A percentile compares a stretch with the other conserved stretches of the same genome.
Conservation (phyloP, 2,113 vertebrate genomes). For the Eidolon helvum region DNA sequence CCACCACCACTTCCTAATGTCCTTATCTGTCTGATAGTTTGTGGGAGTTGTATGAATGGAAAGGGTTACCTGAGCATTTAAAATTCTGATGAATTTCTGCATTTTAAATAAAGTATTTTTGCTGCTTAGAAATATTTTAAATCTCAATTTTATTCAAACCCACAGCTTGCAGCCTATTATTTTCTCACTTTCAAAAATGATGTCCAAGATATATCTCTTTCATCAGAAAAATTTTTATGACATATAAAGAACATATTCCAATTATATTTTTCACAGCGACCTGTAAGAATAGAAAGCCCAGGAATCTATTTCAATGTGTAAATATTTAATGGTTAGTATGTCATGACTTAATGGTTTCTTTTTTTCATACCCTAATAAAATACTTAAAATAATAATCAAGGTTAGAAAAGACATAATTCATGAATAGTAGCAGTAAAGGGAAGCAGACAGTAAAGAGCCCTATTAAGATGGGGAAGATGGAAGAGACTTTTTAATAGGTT, state of each 20-base stretch:
- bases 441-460: not conserved
- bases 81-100: not conserved
- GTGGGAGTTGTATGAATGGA: not conserved
- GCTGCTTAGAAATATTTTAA: not conserved
- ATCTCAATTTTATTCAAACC: not conserved
- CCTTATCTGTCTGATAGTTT: not conserved
- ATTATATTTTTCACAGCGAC: slow-evolving; percentile 7
- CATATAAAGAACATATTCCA: slow-evolving; percentile 21
- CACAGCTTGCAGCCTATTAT: not conserved
- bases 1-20: not conserved
- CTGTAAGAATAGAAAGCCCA: not conserved
- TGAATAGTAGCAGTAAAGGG: not conserved
- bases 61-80: not conserved
- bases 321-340: not conserved
- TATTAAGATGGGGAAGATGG: not conserved
- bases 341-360: not conserved
- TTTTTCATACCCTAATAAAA: not conserved
- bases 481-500: not conserved
- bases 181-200: slow-evolving; percentile 37
- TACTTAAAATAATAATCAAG: not conserved
- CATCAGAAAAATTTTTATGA: not conserved
- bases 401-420: not conserved
- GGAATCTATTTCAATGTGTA: not conserved
- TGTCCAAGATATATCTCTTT: not conserved
- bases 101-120: slow-evolving; percentile 54